Evolutionary conservation across 2,797 vertebrate species (phyloP), one percentile per base, ranked within the genome.

Genomic region (Cyprinella venusta): DNA sequence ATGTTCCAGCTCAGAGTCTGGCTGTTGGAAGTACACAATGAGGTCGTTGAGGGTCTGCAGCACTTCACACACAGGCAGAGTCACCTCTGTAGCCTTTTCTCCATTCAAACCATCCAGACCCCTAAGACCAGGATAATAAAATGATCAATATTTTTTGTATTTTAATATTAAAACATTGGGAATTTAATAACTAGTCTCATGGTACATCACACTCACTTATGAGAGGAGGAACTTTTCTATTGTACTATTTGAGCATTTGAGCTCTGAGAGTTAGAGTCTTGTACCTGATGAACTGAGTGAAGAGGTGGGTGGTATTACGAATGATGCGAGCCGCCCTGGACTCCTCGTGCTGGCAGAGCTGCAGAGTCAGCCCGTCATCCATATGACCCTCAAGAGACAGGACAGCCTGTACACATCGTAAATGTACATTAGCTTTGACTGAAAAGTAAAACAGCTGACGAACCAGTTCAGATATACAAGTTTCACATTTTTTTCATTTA

Each of bases 381-480:
- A 97, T 99, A 89, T 99, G 98, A 63, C 98, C 98, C 92, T 99
- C 98, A 90, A 95, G 94, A 85, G 98, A 98, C 79, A 99, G 94
- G 89, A 98, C 97, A 87, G 97, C 97, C 98, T 99, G 82, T 81
- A 80, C 70, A 78, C 76, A 81, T 24, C 26, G 71, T 24, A 54
- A 61, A 76, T 21, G 26, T 38, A 54, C 33, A 75, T 72, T 19
- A 69, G 65, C 30, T 54, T 40, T 48, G 16, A 61, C 16, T 59
- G 50, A 24, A 56, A 30, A 71, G 38, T 36, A 48, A 61, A 76
- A 82, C 18, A 54, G 63, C 71, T 76, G 61, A 65, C 13, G 1
- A 63, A 63, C 61, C 26, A 30, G 59, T 30, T 63, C 26, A 63
- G 26, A 16, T 30, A 59, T 12, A 12, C 54, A 56, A 10, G 54